These are phyloP conservation scores for Sarcophaga subvicina DNA, from an alignment of 2,888 invertebrate genomes.

Conservation along the genomic window DNA sequence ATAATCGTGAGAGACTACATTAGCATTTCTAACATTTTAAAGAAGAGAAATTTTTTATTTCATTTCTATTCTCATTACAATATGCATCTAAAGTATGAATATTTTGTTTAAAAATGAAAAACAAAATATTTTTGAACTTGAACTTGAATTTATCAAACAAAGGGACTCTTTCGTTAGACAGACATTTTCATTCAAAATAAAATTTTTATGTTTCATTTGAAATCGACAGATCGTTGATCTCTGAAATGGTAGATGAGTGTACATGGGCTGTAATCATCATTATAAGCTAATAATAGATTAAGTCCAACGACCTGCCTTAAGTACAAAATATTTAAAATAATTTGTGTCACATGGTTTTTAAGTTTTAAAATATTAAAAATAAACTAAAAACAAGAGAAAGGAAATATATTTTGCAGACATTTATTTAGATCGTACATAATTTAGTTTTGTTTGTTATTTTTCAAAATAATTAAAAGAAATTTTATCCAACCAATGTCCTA, in stretches of 20 bases:
- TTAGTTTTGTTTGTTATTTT: no score
- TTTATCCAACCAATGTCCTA: no score
- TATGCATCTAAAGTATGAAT: neutral
- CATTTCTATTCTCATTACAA: neutral
- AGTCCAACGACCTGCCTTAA: conserved; percentile 21
- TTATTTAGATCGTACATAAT: no score
- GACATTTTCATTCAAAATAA: neutral
- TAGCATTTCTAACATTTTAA: conserved; percentile 2
- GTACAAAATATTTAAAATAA: neutral
- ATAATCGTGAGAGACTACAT: neutral
- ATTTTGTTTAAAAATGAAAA: neutral
- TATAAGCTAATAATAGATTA: neutral
- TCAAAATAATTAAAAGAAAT: no score
- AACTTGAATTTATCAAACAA: conserved; percentile 40
- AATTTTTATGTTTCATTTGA: conserved; percentile 9
- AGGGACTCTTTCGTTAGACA: neutral
- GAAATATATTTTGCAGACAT: no score
- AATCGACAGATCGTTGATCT: conserved; percentile 22
- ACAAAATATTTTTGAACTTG: conserved; percentile 52
- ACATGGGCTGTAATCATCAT: neutral
- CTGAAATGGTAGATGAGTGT: conserved; percentile 1
- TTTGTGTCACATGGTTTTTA: no score
- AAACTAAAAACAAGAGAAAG: no score
- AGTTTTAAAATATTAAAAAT: no score
- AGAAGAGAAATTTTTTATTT: neutral